These are phyloP conservation scores for Catharus minimus DNA, from an alignment of 2,113 vertebrate genomes.

Conservation along the genomic window DNA sequence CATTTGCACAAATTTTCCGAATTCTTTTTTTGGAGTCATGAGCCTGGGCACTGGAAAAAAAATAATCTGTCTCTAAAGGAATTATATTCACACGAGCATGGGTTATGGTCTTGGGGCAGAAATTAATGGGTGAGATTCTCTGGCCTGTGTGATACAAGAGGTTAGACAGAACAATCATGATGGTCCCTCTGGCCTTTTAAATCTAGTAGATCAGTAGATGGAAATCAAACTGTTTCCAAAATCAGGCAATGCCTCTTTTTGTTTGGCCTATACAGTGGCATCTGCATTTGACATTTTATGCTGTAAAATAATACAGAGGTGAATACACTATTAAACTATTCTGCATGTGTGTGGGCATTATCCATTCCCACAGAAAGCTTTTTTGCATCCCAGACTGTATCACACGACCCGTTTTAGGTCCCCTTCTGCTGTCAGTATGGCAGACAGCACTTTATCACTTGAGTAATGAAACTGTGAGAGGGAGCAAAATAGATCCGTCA, in stretches of 20 bases:
- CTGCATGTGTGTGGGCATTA: not conserved
- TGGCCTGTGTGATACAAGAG: not conserved
- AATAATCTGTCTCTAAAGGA: not conserved
- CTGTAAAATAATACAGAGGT: not conserved
- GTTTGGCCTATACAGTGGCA: not conserved
- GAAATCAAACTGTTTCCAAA: not conserved
- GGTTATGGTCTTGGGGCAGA: not conserved
- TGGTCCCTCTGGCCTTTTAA: slow-evolving; percentile 30
- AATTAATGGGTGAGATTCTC: not conserved
- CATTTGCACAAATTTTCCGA: not conserved
- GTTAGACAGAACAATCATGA: not conserved
- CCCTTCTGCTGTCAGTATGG: not conserved
- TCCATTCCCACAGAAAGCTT: not conserved
- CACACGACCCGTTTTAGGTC: not conserved
- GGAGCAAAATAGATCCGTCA: not conserved
- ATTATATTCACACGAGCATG: not conserved
- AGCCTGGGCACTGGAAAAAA: no score
- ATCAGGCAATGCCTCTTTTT: not conserved
- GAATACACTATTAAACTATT: not conserved
- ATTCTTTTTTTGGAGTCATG: not conserved
- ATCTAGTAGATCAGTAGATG: not conserved
- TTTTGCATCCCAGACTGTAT: not conserved
- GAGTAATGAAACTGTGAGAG: not conserved
- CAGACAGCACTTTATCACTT: not conserved
- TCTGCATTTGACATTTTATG: not conserved